Percentiles rank a stretch among this genome's conserved stretches.
Conservation (phyloP, 2,113 vertebrate species). For the Cyprinodon tularosa region DNA sequence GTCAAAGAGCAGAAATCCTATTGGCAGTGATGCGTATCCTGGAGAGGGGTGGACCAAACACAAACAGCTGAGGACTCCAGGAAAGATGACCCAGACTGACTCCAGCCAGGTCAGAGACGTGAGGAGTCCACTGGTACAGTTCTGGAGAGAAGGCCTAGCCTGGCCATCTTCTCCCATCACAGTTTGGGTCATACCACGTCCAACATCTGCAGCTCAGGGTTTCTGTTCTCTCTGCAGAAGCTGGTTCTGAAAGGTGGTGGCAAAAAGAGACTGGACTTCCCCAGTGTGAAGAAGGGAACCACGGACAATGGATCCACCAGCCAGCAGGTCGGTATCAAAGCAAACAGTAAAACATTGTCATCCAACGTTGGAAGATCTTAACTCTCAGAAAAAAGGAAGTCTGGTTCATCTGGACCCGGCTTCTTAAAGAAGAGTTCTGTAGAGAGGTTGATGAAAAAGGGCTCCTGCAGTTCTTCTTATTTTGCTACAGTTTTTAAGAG, state of each 20-base stretch:
- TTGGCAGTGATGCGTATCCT: conserved; percentile 78
- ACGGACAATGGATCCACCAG: conserved; percentile 83
- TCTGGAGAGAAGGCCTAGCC: too few species aligned
- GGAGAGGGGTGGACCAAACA: conserved; percentile 83
- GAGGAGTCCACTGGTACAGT: too few species aligned
- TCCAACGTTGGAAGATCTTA: too few species aligned
- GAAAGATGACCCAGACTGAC: conserved; percentile 77
- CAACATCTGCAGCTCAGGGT: neutral
- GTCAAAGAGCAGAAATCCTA: conserved; percentile 82
- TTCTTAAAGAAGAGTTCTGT: too few species aligned
- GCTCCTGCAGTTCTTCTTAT: too few species aligned
- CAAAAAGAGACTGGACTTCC: conserved; percentile 87
- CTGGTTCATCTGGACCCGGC: too few species aligned
- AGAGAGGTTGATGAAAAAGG: too few species aligned
- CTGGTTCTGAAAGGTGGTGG: conserved; percentile 80
- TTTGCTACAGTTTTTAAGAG: too few species aligned
- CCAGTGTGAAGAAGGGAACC: conserved; percentile 84
- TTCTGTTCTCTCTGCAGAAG: conserved; percentile 70
- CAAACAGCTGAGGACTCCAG: conserved; percentile 82
- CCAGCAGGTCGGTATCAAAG: conserved; percentile 64
- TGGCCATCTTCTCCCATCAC: neutral
- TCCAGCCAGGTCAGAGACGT: conserved; percentile 70
- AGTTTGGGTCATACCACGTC: neutral
- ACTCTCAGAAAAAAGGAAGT: too few species aligned
- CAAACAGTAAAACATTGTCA: neutral